Percentiles rank a stretch among this genome's conserved stretches.
These are phyloP conservation scores for Trichonephila clavata DNA, from an alignment of 1,140 invertebrate species.

Conservation along the genomic window DNA sequence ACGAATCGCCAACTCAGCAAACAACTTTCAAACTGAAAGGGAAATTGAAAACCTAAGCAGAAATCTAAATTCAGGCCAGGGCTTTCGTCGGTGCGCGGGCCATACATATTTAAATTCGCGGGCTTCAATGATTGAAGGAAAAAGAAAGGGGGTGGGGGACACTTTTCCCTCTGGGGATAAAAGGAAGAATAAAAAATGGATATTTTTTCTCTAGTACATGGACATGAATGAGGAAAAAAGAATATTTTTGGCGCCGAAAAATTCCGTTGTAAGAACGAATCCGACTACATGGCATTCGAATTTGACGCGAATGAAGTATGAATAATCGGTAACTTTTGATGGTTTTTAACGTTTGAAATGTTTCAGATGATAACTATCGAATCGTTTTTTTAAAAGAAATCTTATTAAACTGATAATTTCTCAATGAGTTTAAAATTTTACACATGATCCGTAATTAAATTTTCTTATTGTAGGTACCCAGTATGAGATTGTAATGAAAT, in stretches of 20 bases:
- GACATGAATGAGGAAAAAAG: neutral
- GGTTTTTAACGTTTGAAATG: too few relatives aligned
- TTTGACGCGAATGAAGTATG: too few relatives aligned
- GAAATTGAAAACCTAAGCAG: conserved; percentile 74
- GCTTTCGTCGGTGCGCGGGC: neutral
- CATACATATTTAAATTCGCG: conserved; percentile 73
- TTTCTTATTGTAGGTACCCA: too few relatives aligned
- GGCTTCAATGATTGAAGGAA: conserved; percentile 42
- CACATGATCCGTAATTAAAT: too few relatives aligned
- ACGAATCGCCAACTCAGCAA: conserved; percentile 69
- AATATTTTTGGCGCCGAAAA: conserved; percentile 15
- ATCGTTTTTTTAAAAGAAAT: too few relatives aligned
- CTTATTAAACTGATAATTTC: too few relatives aligned
- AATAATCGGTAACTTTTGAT: too few relatives aligned
- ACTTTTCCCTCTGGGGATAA: conserved; percentile 18
- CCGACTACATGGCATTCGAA: too few relatives aligned
- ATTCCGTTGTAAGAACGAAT: neutral
- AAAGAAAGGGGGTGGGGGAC: neutral
- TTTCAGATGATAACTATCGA: too few relatives aligned
- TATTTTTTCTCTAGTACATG: conserved; percentile 11
- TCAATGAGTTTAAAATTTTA: too few relatives aligned
- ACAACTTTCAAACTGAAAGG: conserved; percentile 63
- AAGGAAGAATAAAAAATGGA: conserved; percentile 31
- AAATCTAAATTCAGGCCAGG: conserved; percentile 70
- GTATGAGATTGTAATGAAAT: too few relatives aligned